phyloP scores from a whole-genome alignment of 2,888 invertebrate species.

The Germaria angustata region DNA sequence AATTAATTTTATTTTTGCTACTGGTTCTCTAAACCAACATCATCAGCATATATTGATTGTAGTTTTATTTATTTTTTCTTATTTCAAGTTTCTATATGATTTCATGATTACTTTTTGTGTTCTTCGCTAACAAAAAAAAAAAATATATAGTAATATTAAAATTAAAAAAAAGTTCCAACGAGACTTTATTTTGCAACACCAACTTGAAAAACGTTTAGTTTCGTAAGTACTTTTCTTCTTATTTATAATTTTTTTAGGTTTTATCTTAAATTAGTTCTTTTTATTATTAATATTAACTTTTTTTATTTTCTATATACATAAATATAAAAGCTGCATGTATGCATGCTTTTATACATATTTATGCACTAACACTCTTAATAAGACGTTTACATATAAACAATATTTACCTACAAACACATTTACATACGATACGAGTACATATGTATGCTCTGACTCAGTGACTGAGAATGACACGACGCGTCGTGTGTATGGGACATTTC shows the following conservation, averaged over 20 bases:
- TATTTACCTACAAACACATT: too few species aligned
- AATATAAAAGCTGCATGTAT: background rate
- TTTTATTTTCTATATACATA: background rate
- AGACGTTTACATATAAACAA: constrained; percentile 3
- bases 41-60: constrained; percentile 59
- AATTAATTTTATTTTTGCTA: constrained; percentile 47
- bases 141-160: constrained; percentile 18
- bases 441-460: background rate
- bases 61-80: constrained; percentile 46
- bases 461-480: background rate
- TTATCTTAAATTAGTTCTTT: background rate
- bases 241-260: constrained; percentile 4
- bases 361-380: background rate
- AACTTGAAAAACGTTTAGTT: constrained; percentile 29
- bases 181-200: constrained; percentile 54
- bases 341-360: background rate
- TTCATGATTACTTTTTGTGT: constrained; percentile 55
- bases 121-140: constrained; percentile 29
- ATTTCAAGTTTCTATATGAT: constrained; percentile 60
- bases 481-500: constrained; percentile 32
- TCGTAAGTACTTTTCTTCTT: constrained; percentile 51
- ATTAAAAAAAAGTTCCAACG: constrained; percentile 29
- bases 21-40: constrained; percentile 54
- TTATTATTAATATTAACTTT: background rate
- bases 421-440: background rate